Percentiles rank a stretch among this genome's conserved stretches.
phyloP scores from a whole-genome alignment of 2,113 vertebrate species.

The Nesogale talazaci region DNA sequence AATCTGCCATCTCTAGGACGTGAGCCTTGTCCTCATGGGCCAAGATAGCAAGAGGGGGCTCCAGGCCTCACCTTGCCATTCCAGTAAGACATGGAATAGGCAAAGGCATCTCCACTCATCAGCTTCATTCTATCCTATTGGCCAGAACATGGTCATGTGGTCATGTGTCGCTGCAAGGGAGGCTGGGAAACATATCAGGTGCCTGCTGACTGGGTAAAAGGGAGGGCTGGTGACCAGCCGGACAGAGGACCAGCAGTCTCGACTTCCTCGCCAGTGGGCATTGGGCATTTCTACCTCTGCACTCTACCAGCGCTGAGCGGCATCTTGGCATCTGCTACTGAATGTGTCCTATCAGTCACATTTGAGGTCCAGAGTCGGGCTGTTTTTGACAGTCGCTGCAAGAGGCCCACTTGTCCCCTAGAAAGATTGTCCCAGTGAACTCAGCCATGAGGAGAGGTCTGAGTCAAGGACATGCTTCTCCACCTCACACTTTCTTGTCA shows the following conservation, averaged over 20 bases:
- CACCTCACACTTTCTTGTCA: not conserved
- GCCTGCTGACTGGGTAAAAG: not conserved
- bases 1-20: not conserved
- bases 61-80: not conserved
- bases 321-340: not conserved
- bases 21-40: not conserved
- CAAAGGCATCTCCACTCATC: not conserved
- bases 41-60: not conserved
- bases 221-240: not conserved
- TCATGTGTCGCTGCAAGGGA: not conserved
- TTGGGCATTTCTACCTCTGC: too few species aligned
- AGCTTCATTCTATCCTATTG: not conserved
- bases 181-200: not conserved
- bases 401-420: not conserved
- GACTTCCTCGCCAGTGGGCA: too few species aligned
- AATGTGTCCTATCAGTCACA: not conserved
- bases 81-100: not conserved
- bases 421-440: not conserved
- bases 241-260: too few species aligned
- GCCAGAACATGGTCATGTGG: not conserved
- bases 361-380: not conserved
- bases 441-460: not conserved
- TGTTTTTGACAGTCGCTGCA: not conserved
- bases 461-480: conserved; percentile 5
- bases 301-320: not conserved